Conservation (phyloP, 2,797 vertebrate genomes). For the Tragopan temminckii region DNA sequence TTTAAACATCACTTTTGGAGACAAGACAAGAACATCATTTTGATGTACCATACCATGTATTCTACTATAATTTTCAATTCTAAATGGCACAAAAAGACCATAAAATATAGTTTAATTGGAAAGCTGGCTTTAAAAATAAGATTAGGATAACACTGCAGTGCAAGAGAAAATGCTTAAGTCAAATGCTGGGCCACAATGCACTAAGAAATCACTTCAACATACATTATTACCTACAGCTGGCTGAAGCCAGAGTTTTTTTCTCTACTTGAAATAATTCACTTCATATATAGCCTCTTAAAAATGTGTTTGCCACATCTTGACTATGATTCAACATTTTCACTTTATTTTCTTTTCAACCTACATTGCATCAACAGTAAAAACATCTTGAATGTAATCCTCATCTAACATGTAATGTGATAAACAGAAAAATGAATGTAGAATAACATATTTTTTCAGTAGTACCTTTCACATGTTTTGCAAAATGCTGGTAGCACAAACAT, state of each 20-base stretch:
- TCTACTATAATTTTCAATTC: not conserved
- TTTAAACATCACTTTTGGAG: not conserved
- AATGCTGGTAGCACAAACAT: not conserved
- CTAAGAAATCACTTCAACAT: not conserved
- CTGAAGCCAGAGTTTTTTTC: not conserved
- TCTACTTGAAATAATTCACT: not conserved
- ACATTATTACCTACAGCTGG: not conserved
- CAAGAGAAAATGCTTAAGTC: not conserved
- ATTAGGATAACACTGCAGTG: not conserved
- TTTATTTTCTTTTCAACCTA: not conserved
- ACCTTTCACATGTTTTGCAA: not conserved
- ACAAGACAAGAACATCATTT: constrained; percentile 21
- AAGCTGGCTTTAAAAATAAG: not conserved
- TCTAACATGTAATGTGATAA: not conserved
- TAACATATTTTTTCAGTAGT: not conserved
- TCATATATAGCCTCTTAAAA: not conserved
- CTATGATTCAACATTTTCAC: not conserved
- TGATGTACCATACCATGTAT: not conserved
- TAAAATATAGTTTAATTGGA: not conserved
- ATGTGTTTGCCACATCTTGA: not conserved
- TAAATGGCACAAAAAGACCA: constrained; percentile 6
- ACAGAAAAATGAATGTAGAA: not conserved
- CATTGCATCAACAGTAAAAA: not conserved
- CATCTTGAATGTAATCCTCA: not conserved
- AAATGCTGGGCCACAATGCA: not conserved